Evolutionary conservation across 2,888 invertebrate species (phyloP).

Genomic region (Aphrophora alni): DNA sequence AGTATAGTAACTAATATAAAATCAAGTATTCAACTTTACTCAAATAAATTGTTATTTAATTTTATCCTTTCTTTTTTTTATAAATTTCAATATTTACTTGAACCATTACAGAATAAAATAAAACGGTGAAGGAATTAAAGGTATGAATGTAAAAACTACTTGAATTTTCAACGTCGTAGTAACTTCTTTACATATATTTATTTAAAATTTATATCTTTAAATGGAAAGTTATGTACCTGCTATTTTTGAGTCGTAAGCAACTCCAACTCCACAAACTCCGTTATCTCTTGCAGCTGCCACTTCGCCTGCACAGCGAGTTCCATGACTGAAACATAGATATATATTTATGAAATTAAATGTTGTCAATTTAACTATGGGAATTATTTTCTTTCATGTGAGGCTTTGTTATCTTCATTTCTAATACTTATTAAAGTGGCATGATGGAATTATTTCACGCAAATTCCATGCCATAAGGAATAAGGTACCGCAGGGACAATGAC

Average conservation of each 20-base stretch:
- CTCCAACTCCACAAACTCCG: slow-evolving; percentile 97
- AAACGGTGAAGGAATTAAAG: too few species aligned
- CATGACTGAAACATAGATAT: slow-evolving; percentile 73
- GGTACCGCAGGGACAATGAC: too few species aligned
- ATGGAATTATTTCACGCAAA: background rate
- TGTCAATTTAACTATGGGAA: background rate
- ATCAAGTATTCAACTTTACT: too few species aligned
- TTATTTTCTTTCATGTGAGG: background rate
- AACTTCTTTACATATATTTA: too few species aligned
- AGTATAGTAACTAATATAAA: too few species aligned
- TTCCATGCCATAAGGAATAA: background rate
- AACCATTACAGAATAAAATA: too few species aligned
- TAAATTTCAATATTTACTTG: too few species aligned
- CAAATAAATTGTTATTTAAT: too few species aligned
- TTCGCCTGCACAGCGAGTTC: slow-evolving; percentile 98
- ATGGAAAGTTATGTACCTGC: slow-evolving; percentile 81
- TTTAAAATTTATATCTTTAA: too few species aligned
- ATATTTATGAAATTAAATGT: background rate
- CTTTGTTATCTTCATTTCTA: background rate
- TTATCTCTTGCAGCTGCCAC: slow-evolving; percentile 99
- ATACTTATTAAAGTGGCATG: background rate
- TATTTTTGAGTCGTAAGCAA: slow-evolving; percentile 97
- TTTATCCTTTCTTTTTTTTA: too few species aligned
- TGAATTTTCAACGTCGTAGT: too few species aligned
- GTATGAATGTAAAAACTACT: too few species aligned